Base-by-base conservation (phyloP, 2,797 vertebrate species). In the Oryzias sinensis region DNA sequence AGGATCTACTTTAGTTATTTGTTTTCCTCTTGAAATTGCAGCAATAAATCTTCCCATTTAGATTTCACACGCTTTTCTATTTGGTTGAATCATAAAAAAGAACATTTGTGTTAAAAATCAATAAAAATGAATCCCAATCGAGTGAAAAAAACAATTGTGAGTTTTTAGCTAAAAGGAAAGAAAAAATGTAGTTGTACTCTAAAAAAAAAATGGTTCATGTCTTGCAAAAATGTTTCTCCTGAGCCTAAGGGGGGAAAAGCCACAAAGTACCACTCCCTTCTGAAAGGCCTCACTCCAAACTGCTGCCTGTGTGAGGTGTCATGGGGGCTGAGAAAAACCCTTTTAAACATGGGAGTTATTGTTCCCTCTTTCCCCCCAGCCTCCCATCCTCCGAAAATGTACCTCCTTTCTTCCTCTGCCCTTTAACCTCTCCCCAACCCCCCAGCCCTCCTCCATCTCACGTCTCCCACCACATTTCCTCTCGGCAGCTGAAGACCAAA, bases 381-480 rank as follows among this genome's bases (percentile, higher is more conserved):
- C 91, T 92, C 92, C 90, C 90, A 92, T 92, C 92, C 92, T 94
- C 90, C 62, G 84, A 90, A 92, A 91, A 91, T 83, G 84, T 88
- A 91, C 88, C 88, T 90, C 87, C 89, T 90, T 87, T 91, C 90
- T 94, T 92, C 91, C 90, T 89, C 83, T 91, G 89, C 82, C 92
- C 91, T 94, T 92, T 91, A 87, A 91, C 90, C 93, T 91, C 84
- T 86, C 85, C 29, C 87, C 87, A 86, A 83, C 87, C 86, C 90
- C 78, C 86, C 82, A 84, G 70, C 75, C 74, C 60, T 58, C 74
- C 77, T 58, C 74, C 77, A 80, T 80, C 84, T 77, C 84, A 82
- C 65, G 51, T 81, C 77, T 78, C 69, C 66, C 70, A 56, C 62
- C 65, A 70, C 79, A 72, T 86, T 86, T 78, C 85, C 80, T 81